Evolutionary conservation across 2,113 vertebrate species (phyloP), one percentile per base, ranked within the genome.

Genomic region (Morone chrysops): DNA sequence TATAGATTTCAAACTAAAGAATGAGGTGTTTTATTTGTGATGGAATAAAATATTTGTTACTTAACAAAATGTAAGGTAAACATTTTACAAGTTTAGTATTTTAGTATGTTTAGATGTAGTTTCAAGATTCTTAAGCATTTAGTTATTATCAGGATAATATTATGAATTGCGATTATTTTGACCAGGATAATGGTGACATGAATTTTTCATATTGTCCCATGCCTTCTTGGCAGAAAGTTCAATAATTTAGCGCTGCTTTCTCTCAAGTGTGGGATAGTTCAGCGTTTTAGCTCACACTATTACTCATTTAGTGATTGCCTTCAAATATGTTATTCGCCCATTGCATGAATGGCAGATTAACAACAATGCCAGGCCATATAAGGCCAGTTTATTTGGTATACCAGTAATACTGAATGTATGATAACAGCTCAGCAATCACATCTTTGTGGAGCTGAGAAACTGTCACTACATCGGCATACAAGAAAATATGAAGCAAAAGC

Each of bases 261-360:
- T 71, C 14, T 60, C 7, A 38, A 50, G 56, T 72, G 61, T 50
- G 18, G 50, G 18, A 10, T 81, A 16, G 20, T 61, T 76, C 14
- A 20, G 38, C 3, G 22, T n/a, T 45, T 31, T 36, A 65, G 62
- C 18, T 62, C 25, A 40, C 31, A 16, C 45, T 16, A n/a, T n/a
- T 5, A 43, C 36, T 57, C 41, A 59, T 54, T 62, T 40, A 38
- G 48, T 59, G 6, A 53, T 45, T 18, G 40, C 47, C 14, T 70
- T 41, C 56, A 53, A 70, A 70, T 78, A 45, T 16, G 22, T 50
- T 40, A 50, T 14, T 68, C 18, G 5, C 17, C 22, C 41, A 31
- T 48, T 59, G 48, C 12, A 65, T 66, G 47, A 61, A 8, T 18
- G 22, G 47, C 22, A 36, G 68, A 56, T 80, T 22, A 71, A 41